Evolutionary conservation across 2,113 vertebrate genomes (phyloP), one percentile per base, ranked within the genome.

Genomic region (Anguilla japonica): DNA sequence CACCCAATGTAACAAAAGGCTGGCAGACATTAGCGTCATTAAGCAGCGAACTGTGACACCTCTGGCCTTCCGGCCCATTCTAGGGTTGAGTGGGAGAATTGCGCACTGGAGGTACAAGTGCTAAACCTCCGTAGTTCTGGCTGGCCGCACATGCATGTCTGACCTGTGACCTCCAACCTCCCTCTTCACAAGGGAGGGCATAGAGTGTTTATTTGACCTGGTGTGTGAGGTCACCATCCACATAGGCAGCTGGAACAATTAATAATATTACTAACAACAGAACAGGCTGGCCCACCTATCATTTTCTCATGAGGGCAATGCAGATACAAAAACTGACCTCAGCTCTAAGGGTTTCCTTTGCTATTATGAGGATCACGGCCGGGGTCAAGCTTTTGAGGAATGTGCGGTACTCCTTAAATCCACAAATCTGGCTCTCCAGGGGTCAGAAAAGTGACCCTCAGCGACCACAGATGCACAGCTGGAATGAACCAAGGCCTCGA

Each of bases 191-290:
- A 15, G 83, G 46, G 88, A 82, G 81, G 85, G 84, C 79, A 50
- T n/a, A 81, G 60, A 50, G 57, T 63, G 87, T 86, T 91, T 91
- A 87, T 89, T 88, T 92, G 63, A 84, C 79, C 4, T 53, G 41
- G 67, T 79, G 84, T 67, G 78, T 71, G 83, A 87, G 83, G 78
- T 88, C 85, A 41, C 29, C 85, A 50, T 82, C 40, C 81, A 57
- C 7, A 43, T 20, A 50, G 26, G 43, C 87, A 79, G 84, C 41
- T 43, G 67, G 85, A 88, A 83, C 90, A 87, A 79, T 87, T 82
- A 88, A 86, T 41, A 86, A 88, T 83, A 26, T 83, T 67, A 60
- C 84, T 83, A 86, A 84, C 57, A n/a, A 67, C 22, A 88, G 56
- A 43, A 41, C 18, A 29, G 63, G 75, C 87, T 81, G 29, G 34